Evolutionary conservation across 2,888 invertebrate species (phyloP).

Genomic region (Acrocera orbiculus): DNA sequence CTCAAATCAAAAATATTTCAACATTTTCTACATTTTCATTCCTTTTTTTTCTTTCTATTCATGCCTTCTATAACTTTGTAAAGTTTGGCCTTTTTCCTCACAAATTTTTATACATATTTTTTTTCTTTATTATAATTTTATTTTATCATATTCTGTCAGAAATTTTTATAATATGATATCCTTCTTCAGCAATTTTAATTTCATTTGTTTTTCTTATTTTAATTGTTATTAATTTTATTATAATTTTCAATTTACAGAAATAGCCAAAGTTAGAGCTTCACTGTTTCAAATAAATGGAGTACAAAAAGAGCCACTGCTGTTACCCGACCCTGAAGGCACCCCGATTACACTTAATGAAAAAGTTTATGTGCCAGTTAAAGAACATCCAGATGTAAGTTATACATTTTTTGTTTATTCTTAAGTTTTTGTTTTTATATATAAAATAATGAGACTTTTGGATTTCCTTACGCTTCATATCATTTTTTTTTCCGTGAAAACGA

Average conservation of each 20-base stretch:
- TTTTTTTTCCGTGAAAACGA: background rate
- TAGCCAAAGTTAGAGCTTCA: constrained; percentile 91
- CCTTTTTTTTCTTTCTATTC: no score
- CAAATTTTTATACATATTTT: no score
- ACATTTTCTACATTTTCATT: no score
- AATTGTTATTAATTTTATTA: constrained; percentile 12
- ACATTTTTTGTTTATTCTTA: background rate
- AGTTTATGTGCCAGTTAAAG: constrained; percentile 98
- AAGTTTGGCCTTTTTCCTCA: no score
- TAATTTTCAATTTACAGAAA: no score
- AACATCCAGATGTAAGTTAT: constrained; percentile 95
- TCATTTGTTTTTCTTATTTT: constrained; percentile 5
- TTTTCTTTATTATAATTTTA: no score
- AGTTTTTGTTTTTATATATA: background rate
- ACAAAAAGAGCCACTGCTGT: constrained; percentile 77
- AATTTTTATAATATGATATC: no score
- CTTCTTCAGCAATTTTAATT: constrained; percentile 1
- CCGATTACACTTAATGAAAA: constrained; percentile 92
- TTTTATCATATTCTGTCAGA: no score
- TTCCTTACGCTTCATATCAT: background rate
- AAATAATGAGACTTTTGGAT: background rate
- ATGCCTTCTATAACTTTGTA: no score
- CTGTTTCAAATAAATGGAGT: constrained; percentile 98
- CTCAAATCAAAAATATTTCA: no score
- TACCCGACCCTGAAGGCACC: constrained; percentile 83